A percentile compares a stretch with the other conserved stretches of the same genome.
Evolutionary conservation across 2,113 vertebrate genomes (phyloP).

Genomic region (Campylomormyrus numenius): DNA sequence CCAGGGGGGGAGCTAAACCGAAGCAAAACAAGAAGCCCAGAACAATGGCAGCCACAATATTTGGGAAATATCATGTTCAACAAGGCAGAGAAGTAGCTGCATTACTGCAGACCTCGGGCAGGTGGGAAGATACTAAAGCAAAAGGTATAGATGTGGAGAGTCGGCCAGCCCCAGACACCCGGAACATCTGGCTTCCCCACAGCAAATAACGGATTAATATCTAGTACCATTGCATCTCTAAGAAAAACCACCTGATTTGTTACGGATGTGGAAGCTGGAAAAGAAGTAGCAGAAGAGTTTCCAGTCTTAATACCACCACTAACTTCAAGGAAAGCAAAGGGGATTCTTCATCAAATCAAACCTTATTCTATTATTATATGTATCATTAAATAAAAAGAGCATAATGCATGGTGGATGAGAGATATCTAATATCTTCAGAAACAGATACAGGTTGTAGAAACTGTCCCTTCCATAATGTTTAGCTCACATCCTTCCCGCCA

Average conservation of each 20-base stretch:
- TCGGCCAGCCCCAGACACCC: neutral
- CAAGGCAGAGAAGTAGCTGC: neutral
- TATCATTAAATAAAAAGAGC: neutral
- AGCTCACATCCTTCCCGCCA: neutral
- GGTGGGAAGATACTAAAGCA: neutral
- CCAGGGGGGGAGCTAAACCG: neutral
- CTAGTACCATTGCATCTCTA: neutral
- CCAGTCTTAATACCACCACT: neutral
- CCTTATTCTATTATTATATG: neutral
- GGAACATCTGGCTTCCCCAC: neutral
- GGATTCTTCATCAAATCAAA: neutral
- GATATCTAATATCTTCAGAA: neutral
- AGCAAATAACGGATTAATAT: neutral
- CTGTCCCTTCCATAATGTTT: neutral
- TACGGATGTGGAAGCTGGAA: neutral
- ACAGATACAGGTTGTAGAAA: neutral
- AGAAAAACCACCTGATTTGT: neutral
- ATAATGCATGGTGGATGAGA: neutral
- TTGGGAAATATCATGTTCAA: constrained; percentile 6
- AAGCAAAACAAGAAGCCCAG: neutral
- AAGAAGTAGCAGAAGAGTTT: neutral
- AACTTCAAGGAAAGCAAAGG: neutral
- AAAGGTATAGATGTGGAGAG: neutral
- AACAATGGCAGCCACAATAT: constrained; percentile 21
- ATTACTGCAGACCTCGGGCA: neutral